A percentile compares a stretch with the other conserved stretches of the same genome.
phyloP scores from a whole-genome alignment of 1,140 invertebrate species.

The Saccostrea cuccullata region DNA sequence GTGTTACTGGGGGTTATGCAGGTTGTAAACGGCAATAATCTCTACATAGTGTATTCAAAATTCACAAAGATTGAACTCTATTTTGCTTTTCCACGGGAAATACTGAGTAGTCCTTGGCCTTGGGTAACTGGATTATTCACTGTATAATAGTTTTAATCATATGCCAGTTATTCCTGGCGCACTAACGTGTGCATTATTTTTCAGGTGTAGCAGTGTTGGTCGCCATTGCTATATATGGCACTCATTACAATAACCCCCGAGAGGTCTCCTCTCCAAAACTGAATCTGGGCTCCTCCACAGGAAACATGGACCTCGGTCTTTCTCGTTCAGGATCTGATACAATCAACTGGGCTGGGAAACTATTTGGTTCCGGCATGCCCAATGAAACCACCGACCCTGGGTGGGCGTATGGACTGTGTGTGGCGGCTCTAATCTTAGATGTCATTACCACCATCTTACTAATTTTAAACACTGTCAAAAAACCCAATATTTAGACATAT shows the following conservation, averaged over 20 bases:
- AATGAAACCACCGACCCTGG: neutral
- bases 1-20: neutral
- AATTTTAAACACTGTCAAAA: neutral
- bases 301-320: too few species aligned
- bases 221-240: neutral
- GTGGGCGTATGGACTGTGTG: neutral
- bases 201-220: neutral
- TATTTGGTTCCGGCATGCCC: neutral
- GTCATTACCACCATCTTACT: constrained; percentile 5
- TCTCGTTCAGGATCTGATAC: too few species aligned
- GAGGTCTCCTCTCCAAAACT: neutral
- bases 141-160: neutral
- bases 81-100: neutral
- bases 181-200: neutral
- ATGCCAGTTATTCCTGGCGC: neutral
- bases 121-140: neutral
- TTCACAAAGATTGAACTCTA: neutral
- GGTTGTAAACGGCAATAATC: neutral
- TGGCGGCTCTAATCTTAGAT: neutral
- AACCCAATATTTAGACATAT: neutral
- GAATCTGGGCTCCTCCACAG: neutral
- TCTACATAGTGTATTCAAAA: neutral
- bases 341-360: too few species aligned
- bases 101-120: too few species aligned
- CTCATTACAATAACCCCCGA: neutral